A percentile compares a stretch with the other conserved stretches of the same genome.
These are phyloP conservation scores for Heliconius hortense DNA, from an alignment of 2,888 invertebrate species.

Conservation along the genomic window DNA sequence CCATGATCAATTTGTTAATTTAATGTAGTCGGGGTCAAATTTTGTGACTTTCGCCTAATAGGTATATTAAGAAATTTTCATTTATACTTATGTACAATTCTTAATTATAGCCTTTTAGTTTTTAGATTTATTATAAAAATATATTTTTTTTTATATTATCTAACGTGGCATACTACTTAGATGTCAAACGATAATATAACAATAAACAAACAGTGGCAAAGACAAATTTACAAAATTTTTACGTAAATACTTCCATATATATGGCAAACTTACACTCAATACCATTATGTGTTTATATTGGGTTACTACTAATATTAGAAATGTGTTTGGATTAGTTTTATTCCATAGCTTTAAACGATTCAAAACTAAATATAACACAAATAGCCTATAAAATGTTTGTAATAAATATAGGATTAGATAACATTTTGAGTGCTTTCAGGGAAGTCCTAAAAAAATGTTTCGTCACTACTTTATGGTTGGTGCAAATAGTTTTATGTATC, in stretches of 20 bases:
- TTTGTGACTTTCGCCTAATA: neutral
- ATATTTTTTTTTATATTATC: too few species aligned
- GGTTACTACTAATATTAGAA: neutral
- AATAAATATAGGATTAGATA: conserved; percentile 21
- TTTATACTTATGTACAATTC: neutral
- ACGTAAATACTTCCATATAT: neutral
- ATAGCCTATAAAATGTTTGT: conserved; percentile 17
- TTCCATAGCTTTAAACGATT: conserved; percentile 27
- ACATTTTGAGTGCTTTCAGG: conserved; percentile 27
- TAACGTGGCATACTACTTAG: neutral
- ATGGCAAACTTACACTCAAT: neutral
- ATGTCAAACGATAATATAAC: too few species aligned
- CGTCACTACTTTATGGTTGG: conserved; percentile 16
- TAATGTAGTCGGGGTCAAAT: neutral
- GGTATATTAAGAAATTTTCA: neutral
- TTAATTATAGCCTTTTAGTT: neutral
- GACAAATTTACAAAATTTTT: too few species aligned
- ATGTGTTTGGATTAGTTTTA: conserved; percentile 20
- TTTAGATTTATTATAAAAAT: neutral
- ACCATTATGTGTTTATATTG: conserved; percentile 1
- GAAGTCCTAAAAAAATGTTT: conserved; percentile 6
- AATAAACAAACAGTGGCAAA: too few species aligned
- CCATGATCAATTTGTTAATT: neutral
- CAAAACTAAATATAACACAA: conserved; percentile 25
- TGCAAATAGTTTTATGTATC: conserved; percentile 16